Percentiles rank a stretch among this genome's conserved stretches.
Conservation (phyloP, 2,113 vertebrate species). For the Saguinus midas region DNA sequence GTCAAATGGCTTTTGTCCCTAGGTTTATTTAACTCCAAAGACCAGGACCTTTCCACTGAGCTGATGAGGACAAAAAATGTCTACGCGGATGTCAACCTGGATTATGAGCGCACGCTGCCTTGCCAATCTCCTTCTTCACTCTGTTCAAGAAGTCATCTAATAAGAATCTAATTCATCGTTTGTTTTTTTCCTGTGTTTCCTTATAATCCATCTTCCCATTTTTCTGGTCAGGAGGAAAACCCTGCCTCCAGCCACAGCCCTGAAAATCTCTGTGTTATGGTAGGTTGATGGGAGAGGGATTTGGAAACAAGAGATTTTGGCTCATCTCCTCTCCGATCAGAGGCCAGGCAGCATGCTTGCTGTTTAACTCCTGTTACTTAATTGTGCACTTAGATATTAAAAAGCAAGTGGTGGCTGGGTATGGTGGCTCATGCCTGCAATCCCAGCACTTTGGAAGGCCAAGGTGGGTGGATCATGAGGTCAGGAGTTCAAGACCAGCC, state of each 20-base stretch:
- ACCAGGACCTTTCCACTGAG: accelerated
- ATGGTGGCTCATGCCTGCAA: too few relatives aligned
- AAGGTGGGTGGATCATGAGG: too few relatives aligned
- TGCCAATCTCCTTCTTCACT: background rate
- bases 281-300: background rate
- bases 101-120: background rate
- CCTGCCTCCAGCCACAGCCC: background rate
- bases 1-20: background rate
- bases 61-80: background rate
- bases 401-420: too few relatives aligned
- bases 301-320: background rate
- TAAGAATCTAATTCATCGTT: background rate
- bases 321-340: background rate
- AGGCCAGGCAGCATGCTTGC: background rate
- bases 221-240: background rate
- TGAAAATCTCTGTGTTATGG: background rate
- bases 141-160: background rate
- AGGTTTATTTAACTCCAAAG: background rate
- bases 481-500: too few relatives aligned
- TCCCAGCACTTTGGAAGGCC: too few relatives aligned
- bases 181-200: accelerated
- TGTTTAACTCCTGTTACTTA: background rate
- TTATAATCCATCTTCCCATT: background rate
- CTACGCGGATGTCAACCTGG: background rate
- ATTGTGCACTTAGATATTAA: background rate